Conservation (phyloP, 2,113 vertebrate genomes). For the Hassar affinis region DNA sequence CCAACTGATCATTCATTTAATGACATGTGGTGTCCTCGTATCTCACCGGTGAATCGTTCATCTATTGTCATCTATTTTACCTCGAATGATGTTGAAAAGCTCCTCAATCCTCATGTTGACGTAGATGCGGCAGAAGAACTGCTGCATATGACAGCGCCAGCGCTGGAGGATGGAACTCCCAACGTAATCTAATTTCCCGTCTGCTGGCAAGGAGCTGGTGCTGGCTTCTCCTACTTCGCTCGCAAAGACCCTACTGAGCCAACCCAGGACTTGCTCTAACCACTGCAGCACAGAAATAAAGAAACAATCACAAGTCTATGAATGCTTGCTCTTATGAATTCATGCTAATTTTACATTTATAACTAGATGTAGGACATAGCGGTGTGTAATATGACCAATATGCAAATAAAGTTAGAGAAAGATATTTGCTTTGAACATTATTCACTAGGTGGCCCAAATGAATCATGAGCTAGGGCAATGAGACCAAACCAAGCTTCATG, state of each 20-base stretch:
- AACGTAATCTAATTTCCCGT: conserved; percentile 44
- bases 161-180: conserved; percentile 75
- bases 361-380: too few relatives aligned
- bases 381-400: too few relatives aligned
- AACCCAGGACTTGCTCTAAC: conserved; percentile 91
- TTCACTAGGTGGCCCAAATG: too few relatives aligned
- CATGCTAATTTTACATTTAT: too few relatives aligned
- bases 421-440: too few relatives aligned
- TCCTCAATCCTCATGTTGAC: conserved; percentile 95
- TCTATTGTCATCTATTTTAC: conserved; percentile 58
- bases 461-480: too few relatives aligned
- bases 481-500: too few relatives aligned
- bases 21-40: neutral
- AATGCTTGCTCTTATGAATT: too few relatives aligned
- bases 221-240: conserved; percentile 55
- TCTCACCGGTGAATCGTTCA: neutral
- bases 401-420: too few relatives aligned
- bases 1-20: neutral
- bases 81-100: conserved; percentile 96
- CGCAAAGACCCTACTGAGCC: conserved; percentile 88
- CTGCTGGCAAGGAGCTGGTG: conserved; percentile 4
- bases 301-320: neutral
- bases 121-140: conserved; percentile 94
- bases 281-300: conserved; percentile 72
- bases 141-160: conserved; percentile 92